Conservation (phyloP, 64 coral and sea anemone genomes). For the Montipora cactus region DNA sequence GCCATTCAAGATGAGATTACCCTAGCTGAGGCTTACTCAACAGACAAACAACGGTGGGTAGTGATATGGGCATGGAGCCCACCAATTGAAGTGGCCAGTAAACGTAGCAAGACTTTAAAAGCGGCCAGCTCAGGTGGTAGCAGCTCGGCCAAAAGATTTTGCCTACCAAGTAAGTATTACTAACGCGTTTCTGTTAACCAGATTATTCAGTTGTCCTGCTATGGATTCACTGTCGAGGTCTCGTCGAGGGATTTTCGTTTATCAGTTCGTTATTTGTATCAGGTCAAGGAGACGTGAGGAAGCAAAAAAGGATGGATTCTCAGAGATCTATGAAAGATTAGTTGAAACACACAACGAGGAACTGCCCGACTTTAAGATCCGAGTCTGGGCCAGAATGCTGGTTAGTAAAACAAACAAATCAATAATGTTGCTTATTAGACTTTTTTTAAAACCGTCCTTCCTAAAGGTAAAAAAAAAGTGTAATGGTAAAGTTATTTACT, state of each 20-base stretch:
- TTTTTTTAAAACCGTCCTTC: too few relatives aligned
- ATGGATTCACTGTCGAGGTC: neutral
- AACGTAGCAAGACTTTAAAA: neutral
- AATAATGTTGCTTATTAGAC: neutral
- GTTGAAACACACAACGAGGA: neutral
- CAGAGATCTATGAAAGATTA: neutral
- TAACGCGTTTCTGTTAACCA: neutral
- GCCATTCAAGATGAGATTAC: neutral
- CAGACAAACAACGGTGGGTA: neutral
- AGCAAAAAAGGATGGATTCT: neutral
- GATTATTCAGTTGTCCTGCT: neutral
- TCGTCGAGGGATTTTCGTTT: neutral
- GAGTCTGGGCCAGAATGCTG: constrained; percentile 1
- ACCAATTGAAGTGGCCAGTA: too few relatives aligned
- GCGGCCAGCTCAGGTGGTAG: neutral
- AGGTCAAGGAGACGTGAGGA: neutral
- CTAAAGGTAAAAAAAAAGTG: too few relatives aligned
- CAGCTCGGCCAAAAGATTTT: neutral
- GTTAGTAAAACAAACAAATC: neutral
- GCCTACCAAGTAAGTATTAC: neutral
- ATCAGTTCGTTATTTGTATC: neutral
- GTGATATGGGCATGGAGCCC: neutral
- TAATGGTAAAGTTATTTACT: too few relatives aligned
- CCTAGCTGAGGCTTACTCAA: neutral
- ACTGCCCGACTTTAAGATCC: neutral